phyloP scores from a whole-genome alignment of 2,113 vertebrate genomes.

The Pristiophorus japonicus region DNA sequence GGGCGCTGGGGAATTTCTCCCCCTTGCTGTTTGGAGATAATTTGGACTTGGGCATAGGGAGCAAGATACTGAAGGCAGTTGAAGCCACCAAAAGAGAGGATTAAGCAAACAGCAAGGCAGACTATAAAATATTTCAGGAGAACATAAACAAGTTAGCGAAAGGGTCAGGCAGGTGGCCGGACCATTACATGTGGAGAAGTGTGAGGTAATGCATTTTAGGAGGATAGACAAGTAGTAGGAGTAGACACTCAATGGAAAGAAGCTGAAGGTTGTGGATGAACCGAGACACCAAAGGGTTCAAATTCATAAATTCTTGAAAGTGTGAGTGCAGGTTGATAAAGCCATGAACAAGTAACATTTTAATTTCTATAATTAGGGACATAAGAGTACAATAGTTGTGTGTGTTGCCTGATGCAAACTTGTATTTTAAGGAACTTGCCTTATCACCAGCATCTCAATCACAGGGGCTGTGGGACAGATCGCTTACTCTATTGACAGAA shows the following conservation, averaged over 20 bases:
- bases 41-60: neutral
- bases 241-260: neutral
- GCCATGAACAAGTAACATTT: neutral
- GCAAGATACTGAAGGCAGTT: neutral
- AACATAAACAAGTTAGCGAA: no score
- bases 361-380: neutral
- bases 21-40: neutral
- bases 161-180: no score
- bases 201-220: neutral
- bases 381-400: neutral
- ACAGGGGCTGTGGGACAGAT: neutral
- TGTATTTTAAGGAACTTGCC: neutral
- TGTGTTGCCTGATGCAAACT: neutral
- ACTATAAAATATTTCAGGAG: neutral
- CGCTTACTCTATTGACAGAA: neutral
- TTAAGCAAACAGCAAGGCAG: neutral
- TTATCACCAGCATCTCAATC: no score
- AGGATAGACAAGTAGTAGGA: neutral
- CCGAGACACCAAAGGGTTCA: neutral
- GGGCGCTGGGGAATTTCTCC: no score
- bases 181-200: neutral
- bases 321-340: neutral
- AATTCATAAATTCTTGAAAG: neutral
- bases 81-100: neutral
- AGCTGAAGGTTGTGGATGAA: neutral